Percentiles rank a stretch among this genome's conserved stretches.
These are phyloP conservation scores for Tolmerus cingulatus DNA, from an alignment of 2,888 invertebrate species.

Conservation along the genomic window DNA sequence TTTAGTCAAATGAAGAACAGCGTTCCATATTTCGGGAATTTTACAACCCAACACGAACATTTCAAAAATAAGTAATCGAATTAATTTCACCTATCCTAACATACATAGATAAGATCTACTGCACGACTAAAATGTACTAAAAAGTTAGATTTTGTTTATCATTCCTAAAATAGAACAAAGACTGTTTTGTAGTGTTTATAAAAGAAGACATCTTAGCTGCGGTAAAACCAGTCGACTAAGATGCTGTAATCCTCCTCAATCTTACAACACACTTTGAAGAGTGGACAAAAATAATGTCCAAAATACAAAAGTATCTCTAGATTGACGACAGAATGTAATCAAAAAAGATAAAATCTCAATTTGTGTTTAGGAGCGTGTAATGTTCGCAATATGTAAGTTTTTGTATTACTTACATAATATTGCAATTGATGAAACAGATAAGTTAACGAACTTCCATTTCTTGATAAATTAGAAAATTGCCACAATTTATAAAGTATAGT, in stretches of 20 bases:
- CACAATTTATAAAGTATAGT: too few relatives aligned
- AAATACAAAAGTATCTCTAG: conserved; percentile 96
- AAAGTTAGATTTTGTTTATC: conserved; percentile 99
- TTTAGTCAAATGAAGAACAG: conserved; percentile 69
- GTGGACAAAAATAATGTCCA: conserved; percentile 83
- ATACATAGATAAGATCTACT: too few relatives aligned
- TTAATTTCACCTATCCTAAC: conserved; percentile 95
- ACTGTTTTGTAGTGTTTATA: conserved; percentile 98
- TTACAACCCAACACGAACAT: conserved; percentile 71
- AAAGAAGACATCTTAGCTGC: conserved; percentile 98
- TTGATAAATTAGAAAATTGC: too few relatives aligned
- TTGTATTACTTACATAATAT: conserved; percentile 97
- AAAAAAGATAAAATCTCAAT: conserved; percentile 93
- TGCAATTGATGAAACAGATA: conserved; percentile 64
- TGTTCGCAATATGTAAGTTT: conserved; percentile 97
- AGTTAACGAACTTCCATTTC: too few relatives aligned
- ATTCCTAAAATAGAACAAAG: conserved; percentile 99
- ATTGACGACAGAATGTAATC: conserved; percentile 87
- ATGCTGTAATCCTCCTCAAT: conserved; percentile 97
- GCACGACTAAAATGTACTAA: conserved; percentile 85
- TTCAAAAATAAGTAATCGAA: conserved; percentile 82
- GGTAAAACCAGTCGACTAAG: conserved; percentile 94
- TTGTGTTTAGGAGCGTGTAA: conserved; percentile 94
- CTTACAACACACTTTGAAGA: conserved; percentile 95
- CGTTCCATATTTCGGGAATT: conserved; percentile 64